Conservation (phyloP, 2,797 vertebrate species). For the Huso huso region DNA sequence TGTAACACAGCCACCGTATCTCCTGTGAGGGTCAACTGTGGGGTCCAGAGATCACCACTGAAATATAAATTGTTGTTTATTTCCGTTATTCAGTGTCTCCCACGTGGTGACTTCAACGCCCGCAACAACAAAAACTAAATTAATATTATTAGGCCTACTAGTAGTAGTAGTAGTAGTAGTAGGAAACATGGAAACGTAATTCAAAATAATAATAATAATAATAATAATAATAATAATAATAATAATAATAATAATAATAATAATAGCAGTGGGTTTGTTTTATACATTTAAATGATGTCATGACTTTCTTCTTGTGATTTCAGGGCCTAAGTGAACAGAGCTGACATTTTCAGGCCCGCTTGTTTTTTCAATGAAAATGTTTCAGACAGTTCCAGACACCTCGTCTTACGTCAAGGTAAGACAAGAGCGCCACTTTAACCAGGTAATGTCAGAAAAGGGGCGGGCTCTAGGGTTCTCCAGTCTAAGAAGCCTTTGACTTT, state of each 20-base stretch:
- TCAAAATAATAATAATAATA: neutral
- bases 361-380: slow-evolving; percentile 72
- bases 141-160: neutral
- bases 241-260: neutral
- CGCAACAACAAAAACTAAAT: neutral
- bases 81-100: too few species aligned
- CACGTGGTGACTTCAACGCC: too few species aligned
- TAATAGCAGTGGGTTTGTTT: neutral
- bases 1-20: neutral
- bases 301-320: slow-evolving; percentile 14
- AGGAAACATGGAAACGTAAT: neutral
- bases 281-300: slow-evolving; percentile 8
- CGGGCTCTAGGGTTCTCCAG: neutral
- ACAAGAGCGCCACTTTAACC: slow-evolving; percentile 67
- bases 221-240: slow-evolving; percentile 3
- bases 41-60: neutral
- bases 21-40: neutral
- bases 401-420: slow-evolving; percentile 98
- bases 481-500: too few species aligned
- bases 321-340: slow-evolving; percentile 18
- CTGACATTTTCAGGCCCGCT: slow-evolving; percentile 34
- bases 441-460: slow-evolving; percentile 59
- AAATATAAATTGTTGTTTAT: too few species aligned
- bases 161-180: neutral
- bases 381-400: slow-evolving; percentile 93